Evolutionary conservation across 2,888 invertebrate species (phyloP).

Genomic region (Gasteruption jaculator): DNA sequence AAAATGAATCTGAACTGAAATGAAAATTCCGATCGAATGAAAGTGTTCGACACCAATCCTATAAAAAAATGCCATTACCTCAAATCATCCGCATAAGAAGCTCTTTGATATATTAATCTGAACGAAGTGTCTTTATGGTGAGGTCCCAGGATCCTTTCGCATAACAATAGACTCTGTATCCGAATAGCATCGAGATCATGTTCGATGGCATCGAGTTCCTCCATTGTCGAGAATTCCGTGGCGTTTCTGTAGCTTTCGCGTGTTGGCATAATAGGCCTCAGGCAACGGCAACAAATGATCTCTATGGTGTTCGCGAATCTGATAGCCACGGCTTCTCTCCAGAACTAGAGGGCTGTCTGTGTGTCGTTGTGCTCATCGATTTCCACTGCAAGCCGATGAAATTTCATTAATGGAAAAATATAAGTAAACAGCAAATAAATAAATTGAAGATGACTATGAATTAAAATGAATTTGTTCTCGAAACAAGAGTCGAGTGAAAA

Average conservation of each 20-base stretch:
- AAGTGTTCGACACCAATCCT: no score
- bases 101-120: conserved; percentile 69
- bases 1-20: no score
- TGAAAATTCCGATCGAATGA: neutral
- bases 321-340: conserved; percentile 75
- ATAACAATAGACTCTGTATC: conserved; percentile 82
- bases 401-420: no score
- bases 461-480: no score
- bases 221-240: conserved; percentile 68
- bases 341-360: conserved; percentile 66
- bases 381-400: no score
- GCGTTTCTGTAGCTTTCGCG: conserved; percentile 64
- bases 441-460: no score
- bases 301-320: conserved; percentile 45
- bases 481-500: no score
- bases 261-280: conserved; percentile 56
- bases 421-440: no score
- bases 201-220: conserved; percentile 70
- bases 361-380: conserved; percentile 84
- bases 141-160: conserved; percentile 80
- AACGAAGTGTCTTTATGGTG: conserved; percentile 85
- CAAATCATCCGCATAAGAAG: conserved; percentile 68
- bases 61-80: conserved; percentile 41
- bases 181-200: conserved; percentile 82
- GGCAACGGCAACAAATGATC: conserved; percentile 49